Evolutionary conservation across 2,888 invertebrate genomes (phyloP), one percentile per base, ranked within the genome.

Genomic region (Conchocele bisecta): DNA sequence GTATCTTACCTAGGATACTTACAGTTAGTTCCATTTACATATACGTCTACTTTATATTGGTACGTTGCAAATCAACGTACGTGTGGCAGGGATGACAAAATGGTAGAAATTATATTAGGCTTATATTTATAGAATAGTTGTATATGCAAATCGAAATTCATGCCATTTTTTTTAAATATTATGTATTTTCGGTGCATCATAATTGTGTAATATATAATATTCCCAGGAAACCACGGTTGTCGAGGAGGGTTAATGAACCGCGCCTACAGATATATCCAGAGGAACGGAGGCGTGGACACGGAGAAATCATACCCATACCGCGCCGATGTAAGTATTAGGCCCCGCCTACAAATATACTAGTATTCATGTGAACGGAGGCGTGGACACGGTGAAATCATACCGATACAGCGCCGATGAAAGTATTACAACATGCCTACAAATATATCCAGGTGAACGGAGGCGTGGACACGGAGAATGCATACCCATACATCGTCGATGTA

Each of bases 211-310:
- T 42, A 17, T 41, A 22, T 44, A n/a, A n/a, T n/a, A n/a, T 54
- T 56, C 26, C 7, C 53, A 67, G 73, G 31, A 59, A 65, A 74
- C 61, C 51, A 66, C 4, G 74, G 69, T 7, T 74, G 69, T 37
- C 53, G 51, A 26, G 69, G 74, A 7, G 74, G 74, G 2, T n/a
- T 37, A 13, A 74, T 74, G 74, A 61, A 69, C 53, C 41, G 54
- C n/a, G 69, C 69, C 11, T 74, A 58, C 33, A 9, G 48, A 24
- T 74, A 74, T 50, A 50, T 74, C 9, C 65, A 69, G 7, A 28
- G 44, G 24, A 65, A 65, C 39, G 58, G 53, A 9, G 69, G 74
- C 13, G 42, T 74, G 1, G 74, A 74, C 39, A 74, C 74, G 3
- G 74, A 74, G 37, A 6, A n/a, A 11, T 35, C 57, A 1, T 74